Evolutionary conservation across 2,888 invertebrate species (phyloP).

Genomic region (Troides oblongomaculatus): DNA sequence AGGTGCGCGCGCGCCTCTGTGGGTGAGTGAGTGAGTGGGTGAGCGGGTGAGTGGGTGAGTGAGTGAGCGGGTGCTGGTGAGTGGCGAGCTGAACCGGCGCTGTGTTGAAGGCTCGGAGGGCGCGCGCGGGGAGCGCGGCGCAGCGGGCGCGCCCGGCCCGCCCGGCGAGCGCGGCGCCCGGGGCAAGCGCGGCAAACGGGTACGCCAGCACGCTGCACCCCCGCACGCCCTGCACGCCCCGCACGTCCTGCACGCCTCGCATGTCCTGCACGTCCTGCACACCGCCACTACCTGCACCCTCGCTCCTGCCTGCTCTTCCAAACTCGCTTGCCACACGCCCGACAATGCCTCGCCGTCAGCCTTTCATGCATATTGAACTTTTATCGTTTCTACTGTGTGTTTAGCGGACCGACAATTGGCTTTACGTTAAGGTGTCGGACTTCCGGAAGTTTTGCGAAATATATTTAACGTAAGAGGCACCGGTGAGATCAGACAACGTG

Average conservation of each 20-base stretch:
- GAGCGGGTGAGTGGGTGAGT: background rate
- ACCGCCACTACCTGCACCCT: background rate
- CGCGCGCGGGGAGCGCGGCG: slow-evolving; percentile 89
- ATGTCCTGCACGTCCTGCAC: background rate
- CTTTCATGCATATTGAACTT: no score
- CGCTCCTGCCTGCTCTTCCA: no score
- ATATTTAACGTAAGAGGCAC: no score
- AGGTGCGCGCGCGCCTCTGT: background rate
- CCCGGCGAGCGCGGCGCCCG: slow-evolving; percentile 93
- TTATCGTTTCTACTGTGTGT: no score
- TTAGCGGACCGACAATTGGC: no score
- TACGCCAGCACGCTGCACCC: slow-evolving; percentile 58
- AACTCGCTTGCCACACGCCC: no score
- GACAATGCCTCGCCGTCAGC: no score
- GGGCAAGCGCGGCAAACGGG: slow-evolving; percentile 96
- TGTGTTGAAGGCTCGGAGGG: slow-evolving; percentile 80
- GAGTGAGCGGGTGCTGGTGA: background rate
- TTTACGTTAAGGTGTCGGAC: no score
- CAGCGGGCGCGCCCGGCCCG: slow-evolving; percentile 87
- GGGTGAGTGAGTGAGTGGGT: slow-evolving; percentile 6
- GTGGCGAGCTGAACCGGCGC: slow-evolving; percentile 19
- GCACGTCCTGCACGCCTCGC: background rate
- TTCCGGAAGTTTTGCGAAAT: no score
- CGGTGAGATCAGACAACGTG: no score
- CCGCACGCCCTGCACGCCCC: slow-evolving; percentile 6